phyloP scores from a whole-genome alignment of 1,140 invertebrate genomes.

The Papilio glaucus region DNA sequence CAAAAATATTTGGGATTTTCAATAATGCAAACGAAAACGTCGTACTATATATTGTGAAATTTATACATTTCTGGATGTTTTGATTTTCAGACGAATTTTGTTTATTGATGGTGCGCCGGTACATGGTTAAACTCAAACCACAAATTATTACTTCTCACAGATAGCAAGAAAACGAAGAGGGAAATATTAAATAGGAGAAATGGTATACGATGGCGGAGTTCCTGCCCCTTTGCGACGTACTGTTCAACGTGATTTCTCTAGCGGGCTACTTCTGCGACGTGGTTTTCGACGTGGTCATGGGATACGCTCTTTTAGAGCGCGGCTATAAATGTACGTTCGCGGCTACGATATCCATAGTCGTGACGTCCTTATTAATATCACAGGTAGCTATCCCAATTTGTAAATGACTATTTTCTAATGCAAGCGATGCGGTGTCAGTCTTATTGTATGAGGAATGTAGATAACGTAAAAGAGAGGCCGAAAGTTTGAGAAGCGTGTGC shows the following conservation, averaged over 20 bases:
- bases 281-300: slow-evolving; percentile 93
- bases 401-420: background rate
- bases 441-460: too few relatives aligned
- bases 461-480: background rate
- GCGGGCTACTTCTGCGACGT: slow-evolving; percentile 96
- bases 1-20: background rate
- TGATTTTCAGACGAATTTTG: too few relatives aligned
- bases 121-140: background rate
- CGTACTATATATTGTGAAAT: background rate
- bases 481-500: background rate
- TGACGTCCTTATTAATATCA: slow-evolving; percentile 88
- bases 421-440: too few relatives aligned
- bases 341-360: slow-evolving; percentile 87
- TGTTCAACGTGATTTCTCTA: slow-evolving; percentile 95
- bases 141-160: slow-evolving; percentile 42
- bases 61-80: too few relatives aligned
- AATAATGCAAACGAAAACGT: background rate
- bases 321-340: slow-evolving; percentile 85
- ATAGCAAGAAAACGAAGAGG: slow-evolving; percentile 47
- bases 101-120: background rate
- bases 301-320: slow-evolving; percentile 90
- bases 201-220: slow-evolving; percentile 87
- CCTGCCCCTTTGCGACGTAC: slow-evolving; percentile 93
- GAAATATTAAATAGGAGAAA: slow-evolving; percentile 54
- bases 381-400: slow-evolving; percentile 81